phyloP scores from a whole-genome alignment of 1,140 invertebrate genomes.

The Catajapyx aquilonaris region DNA sequence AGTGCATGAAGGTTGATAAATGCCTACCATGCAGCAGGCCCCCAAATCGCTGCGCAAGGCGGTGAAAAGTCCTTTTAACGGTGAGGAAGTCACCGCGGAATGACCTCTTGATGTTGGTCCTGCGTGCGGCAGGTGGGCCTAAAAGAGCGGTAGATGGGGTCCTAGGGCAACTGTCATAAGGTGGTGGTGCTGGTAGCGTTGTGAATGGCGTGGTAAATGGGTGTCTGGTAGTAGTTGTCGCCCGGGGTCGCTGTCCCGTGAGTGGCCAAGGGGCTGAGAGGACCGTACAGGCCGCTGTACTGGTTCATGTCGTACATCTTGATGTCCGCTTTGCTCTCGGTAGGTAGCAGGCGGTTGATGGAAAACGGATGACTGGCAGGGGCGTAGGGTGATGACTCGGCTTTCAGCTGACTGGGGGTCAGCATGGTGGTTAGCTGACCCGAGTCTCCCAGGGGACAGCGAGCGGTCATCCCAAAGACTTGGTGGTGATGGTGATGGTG shows the following conservation, averaged over 20 bases:
- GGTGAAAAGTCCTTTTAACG: too few relatives aligned
- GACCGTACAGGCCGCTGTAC: slow-evolving; percentile 35
- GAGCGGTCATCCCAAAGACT: slow-evolving; percentile 29
- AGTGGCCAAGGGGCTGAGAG: slow-evolving; percentile 33
- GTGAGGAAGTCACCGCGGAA: too few relatives aligned
- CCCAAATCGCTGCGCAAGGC: too few relatives aligned
- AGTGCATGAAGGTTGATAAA: too few relatives aligned
- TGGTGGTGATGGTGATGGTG: slow-evolving; percentile 31
- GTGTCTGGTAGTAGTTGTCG: slow-evolving; percentile 59
- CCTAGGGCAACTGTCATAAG: slow-evolving; percentile 17
- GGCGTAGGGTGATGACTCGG: slow-evolving; percentile 44
- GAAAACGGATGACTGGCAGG: slow-evolving; percentile 76
- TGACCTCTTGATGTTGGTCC: too few relatives aligned
- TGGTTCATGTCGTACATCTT: slow-evolving; percentile 30
- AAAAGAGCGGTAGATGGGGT: too few relatives aligned
- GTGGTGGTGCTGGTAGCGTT: slow-evolving; percentile 30
- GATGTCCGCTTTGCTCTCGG: slow-evolving; percentile 48
- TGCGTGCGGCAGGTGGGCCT: too few relatives aligned
- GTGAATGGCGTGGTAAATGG: slow-evolving; percentile 44
- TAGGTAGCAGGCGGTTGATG: slow-evolving; percentile 71
- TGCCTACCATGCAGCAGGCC: too few relatives aligned
- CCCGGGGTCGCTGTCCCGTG: slow-evolving; percentile 34
- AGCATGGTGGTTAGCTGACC: slow-evolving; percentile 25
- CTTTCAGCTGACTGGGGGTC: slow-evolving; percentile 37
- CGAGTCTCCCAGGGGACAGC: slow-evolving; percentile 31